These are phyloP conservation scores for Actinia tenebrosa DNA, from an alignment of 64 coral and sea anemone genomes.

Conservation along the genomic window DNA sequence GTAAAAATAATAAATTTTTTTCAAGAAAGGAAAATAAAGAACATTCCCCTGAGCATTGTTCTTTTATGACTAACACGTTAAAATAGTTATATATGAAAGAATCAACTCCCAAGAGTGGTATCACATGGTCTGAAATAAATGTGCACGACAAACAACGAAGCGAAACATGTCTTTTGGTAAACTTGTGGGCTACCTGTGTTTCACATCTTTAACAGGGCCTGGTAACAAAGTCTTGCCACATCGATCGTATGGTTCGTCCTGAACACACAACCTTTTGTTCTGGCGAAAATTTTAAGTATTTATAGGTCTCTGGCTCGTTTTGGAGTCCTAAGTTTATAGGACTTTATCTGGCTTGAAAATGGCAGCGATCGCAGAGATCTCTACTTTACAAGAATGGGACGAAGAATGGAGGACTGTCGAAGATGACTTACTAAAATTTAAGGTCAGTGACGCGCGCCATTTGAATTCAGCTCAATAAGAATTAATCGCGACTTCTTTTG, in stretches of 20 bases:
- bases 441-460: conserved; percentile 31
- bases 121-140: too few species aligned
- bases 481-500: too few species aligned
- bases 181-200: too few species aligned
- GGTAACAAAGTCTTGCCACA: not conserved
- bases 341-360: conserved; percentile 18
- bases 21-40: not conserved
- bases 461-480: not conserved
- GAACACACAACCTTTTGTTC: not conserved
- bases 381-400: conserved; percentile 71
- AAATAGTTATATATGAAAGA: too few species aligned
- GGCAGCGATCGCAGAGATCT: conserved; percentile 87
- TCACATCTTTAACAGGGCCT: not conserved
- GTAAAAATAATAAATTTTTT: not conserved
- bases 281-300: conserved; percentile 7
- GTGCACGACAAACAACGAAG: too few species aligned
- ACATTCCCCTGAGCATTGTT: too few species aligned
- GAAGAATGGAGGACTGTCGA: conserved; percentile 74
- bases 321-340: not conserved
- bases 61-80: too few species aligned
- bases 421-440: conserved; percentile 70
- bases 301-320: not conserved
- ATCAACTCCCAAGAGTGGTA: too few species aligned
- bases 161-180: too few species aligned
- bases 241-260: not conserved